Percentiles rank a stretch among this genome's conserved stretches.
These are phyloP conservation scores for Drosophila paranaensis DNA, from an alignment of 2,888 invertebrate species.

Conservation along the genomic window DNA sequence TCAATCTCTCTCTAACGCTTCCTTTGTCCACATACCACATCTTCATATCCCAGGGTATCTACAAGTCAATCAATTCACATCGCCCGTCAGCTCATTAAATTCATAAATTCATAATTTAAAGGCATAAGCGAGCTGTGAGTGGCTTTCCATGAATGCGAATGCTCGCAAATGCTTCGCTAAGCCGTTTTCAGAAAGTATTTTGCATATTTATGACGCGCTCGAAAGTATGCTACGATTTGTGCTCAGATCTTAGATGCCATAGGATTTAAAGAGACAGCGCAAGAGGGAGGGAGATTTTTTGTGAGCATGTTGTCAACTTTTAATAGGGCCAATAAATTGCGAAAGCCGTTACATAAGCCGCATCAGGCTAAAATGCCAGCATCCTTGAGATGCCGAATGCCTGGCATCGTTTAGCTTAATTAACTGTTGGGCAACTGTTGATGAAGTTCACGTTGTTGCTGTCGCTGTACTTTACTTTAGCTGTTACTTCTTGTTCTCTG, in stretches of 20 bases:
- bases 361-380: slow-evolving; percentile 19
- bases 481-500: not conserved
- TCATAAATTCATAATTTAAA: slow-evolving; percentile 33
- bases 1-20: not conserved
- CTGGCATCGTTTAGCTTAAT: slow-evolving; percentile 67
- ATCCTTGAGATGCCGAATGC: slow-evolving; percentile 41
- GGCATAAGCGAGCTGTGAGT: slow-evolving; percentile 26
- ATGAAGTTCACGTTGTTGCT: slow-evolving; percentile 47
- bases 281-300: slow-evolving; percentile 12
- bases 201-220: slow-evolving; percentile 61
- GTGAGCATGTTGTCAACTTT: slow-evolving; percentile 45
- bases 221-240: slow-evolving; percentile 62
- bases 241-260: slow-evolving; percentile 14
- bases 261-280: not conserved
- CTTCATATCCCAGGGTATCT: slow-evolving; percentile 1
- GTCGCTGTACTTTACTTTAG: slow-evolving; percentile 28
- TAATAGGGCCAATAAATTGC: slow-evolving; percentile 65
- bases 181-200: slow-evolving; percentile 37
- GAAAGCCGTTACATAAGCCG: slow-evolving; percentile 43
- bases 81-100: slow-evolving; percentile 13
- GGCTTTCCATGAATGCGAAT: slow-evolving; percentile 18
- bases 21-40: not conserved
- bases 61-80: not conserved
- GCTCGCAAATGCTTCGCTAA: slow-evolving; percentile 16
- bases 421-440: slow-evolving; percentile 70